Evolutionary conservation across 2,797 vertebrate genomes (phyloP).

Genomic region (Scolopax rusticola): DNA sequence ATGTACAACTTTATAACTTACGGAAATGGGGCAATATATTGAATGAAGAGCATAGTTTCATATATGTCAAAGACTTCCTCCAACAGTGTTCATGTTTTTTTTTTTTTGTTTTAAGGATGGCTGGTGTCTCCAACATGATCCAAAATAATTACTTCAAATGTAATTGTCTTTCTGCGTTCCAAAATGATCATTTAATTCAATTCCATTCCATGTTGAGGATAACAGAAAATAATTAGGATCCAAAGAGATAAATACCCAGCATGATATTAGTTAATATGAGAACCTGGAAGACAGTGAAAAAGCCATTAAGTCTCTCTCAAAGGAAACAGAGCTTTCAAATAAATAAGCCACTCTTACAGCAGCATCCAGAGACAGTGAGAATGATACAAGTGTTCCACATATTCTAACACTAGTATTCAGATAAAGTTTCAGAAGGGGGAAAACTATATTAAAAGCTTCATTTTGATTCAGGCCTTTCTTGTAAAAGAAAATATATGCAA

Average conservation of each 20-base stretch:
- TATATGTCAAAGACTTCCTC: conserved; percentile 73
- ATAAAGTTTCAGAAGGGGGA: background rate
- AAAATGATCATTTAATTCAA: conserved; percentile 65
- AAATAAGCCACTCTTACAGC: conserved; percentile 56
- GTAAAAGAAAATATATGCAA: background rate
- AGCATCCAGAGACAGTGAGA: conserved; percentile 9
- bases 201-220: conserved; percentile 74
- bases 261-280: conserved; percentile 77
- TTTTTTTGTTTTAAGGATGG: conserved; percentile 70
- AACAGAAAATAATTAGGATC: conserved; percentile 77
- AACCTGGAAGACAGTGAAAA: conserved; percentile 78
- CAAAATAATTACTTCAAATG: conserved; percentile 72
- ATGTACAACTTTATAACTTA: conserved; percentile 72
- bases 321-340: conserved; percentile 65
- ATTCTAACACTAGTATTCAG: conserved; percentile 22
- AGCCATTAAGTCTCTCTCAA: conserved; percentile 72
- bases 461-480: background rate
- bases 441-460: background rate
- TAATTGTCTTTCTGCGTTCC: conserved; percentile 66
- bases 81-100: conserved; percentile 41
- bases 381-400: background rate
- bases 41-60: conserved; percentile 73
- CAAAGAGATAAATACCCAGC: conserved; percentile 77
- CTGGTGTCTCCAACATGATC: conserved; percentile 69
- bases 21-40: conserved; percentile 65